Evolutionary conservation across 2,888 invertebrate genomes (phyloP).

Genomic region (Drosophila acutilabella): DNA sequence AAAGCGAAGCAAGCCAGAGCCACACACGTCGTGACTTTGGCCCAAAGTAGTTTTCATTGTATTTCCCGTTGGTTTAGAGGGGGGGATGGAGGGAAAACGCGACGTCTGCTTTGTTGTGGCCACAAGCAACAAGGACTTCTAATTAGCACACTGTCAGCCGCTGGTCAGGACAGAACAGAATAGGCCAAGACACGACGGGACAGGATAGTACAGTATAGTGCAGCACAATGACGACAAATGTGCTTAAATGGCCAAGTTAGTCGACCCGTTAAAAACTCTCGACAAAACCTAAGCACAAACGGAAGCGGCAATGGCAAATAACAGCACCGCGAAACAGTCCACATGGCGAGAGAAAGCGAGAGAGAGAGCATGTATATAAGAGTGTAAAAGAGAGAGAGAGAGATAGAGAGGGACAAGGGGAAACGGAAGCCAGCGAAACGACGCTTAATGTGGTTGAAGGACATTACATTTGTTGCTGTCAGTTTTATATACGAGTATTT

Average conservation of each 20-base stretch:
- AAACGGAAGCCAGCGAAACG: neutral
- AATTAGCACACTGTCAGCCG: slow-evolving; percentile 80
- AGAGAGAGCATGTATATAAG: neutral
- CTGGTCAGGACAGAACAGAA: slow-evolving; percentile 37
- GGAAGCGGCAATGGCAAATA: slow-evolving; percentile 61
- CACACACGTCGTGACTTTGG: slow-evolving; percentile 68
- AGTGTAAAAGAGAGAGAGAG: neutral
- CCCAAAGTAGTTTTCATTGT: slow-evolving; percentile 78
- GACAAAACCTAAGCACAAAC: slow-evolving; percentile 63
- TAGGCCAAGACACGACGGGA: slow-evolving; percentile 9
- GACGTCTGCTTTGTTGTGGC: slow-evolving; percentile 76
- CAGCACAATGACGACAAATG: slow-evolving; percentile 74
- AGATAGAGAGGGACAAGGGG: neutral
- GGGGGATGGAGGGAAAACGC: neutral
- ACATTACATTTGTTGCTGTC: slow-evolving; percentile 58
- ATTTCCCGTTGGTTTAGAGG: slow-evolving; percentile 30
- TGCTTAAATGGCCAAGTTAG: slow-evolving; percentile 80
- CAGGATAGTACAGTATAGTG: neutral
- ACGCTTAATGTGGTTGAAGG: slow-evolving; percentile 63
- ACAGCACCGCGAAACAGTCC: slow-evolving; percentile 12
- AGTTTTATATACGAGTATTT: slow-evolving; percentile 43
- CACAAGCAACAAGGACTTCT: slow-evolving; percentile 81
- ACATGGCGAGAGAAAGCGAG: neutral
- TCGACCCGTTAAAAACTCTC: slow-evolving; percentile 74
- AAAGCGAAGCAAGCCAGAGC: slow-evolving; percentile 9